Evolutionary conservation across 2,888 invertebrate genomes (phyloP).

Genomic region (Torymus auratus): DNA sequence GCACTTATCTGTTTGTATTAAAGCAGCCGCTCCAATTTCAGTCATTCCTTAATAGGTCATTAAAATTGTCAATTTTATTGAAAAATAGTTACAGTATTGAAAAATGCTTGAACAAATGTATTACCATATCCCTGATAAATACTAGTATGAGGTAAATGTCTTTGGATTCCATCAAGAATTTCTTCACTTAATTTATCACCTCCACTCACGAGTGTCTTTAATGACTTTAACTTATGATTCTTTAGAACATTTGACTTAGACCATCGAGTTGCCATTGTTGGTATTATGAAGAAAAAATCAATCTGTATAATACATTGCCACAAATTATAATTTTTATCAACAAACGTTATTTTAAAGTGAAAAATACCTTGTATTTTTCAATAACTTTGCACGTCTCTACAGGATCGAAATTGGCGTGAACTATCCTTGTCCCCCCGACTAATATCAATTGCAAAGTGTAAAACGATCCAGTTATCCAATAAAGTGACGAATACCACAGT

Average conservation of each 20-base stretch:
- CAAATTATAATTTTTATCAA: no score
- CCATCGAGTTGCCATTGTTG: background rate
- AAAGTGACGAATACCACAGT: conserved; percentile 59
- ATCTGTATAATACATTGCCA: background rate
- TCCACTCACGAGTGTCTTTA: background rate
- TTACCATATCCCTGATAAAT: conserved; percentile 11
- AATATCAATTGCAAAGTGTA: conserved; percentile 52
- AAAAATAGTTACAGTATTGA: background rate
- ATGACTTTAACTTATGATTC: background rate
- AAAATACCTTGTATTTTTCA: conserved; percentile 65
- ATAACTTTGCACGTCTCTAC: conserved; percentile 63
- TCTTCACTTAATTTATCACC: background rate
- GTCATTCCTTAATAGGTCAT: background rate
- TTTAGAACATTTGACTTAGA: background rate
- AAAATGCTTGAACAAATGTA: background rate
- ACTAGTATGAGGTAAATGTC: background rate
- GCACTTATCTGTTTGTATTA: conserved; percentile 53
- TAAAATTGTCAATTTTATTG: background rate
- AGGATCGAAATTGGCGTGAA: conserved; percentile 62
- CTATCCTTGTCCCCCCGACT: conserved; percentile 51
- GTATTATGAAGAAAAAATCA: background rate
- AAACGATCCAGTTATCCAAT: conserved; percentile 61
- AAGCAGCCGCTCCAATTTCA: background rate
- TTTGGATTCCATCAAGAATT: background rate
- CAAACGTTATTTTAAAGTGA: no score